Conservation (phyloP, 2,797 vertebrate species). For the Crenichthys baileyi region DNA sequence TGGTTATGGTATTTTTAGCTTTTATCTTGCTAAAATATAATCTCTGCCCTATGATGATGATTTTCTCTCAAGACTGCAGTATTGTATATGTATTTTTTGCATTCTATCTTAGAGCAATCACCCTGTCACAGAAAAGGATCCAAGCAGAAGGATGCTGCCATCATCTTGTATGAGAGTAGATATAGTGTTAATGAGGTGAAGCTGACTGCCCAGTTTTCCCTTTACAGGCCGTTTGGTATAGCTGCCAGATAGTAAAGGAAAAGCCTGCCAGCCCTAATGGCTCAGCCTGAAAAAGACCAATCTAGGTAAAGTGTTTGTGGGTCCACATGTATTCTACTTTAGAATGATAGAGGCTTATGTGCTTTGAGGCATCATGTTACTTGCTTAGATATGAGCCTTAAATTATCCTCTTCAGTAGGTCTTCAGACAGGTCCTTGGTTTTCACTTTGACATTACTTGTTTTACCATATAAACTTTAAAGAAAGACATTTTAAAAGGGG, state of each 20-base stretch:
- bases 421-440: background rate
- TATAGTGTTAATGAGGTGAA: slow-evolving; percentile 15
- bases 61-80: background rate
- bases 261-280: background rate
- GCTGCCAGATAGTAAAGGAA: background rate
- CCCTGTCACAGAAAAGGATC: background rate
- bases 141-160: background rate
- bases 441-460: background rate
- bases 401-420: background rate
- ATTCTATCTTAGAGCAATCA: background rate
- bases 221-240: background rate
- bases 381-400: background rate
- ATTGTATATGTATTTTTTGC: background rate
- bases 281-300: background rate
- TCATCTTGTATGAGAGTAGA: background rate
- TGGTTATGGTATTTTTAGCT: background rate
- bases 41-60: background rate
- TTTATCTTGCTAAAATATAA: background rate
- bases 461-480: background rate
- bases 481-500: background rate
- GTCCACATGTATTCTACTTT: background rate
- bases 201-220: slow-evolving; percentile 3
- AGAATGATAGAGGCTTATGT: background rate
- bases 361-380: background rate
- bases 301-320: background rate